Evolutionary conservation across 2,888 invertebrate species (phyloP), one percentile per base, ranked within the genome.

Genomic region (Micoletzkya japonica): DNA sequence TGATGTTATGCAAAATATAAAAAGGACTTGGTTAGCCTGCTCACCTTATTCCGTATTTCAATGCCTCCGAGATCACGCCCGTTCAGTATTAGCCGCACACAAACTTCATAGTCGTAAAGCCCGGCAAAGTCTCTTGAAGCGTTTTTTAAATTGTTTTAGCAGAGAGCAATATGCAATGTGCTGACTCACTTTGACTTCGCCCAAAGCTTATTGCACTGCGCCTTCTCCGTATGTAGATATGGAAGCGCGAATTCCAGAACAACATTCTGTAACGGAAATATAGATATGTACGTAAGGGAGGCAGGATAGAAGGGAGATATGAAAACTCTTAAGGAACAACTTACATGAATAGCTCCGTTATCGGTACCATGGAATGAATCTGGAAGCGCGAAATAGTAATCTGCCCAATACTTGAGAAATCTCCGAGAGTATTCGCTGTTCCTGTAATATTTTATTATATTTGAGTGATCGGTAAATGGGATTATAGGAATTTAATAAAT

Each of bases 221-320:
- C 57, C 30, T 63, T 17, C 20, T 63, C 56, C 36, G 50, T 34
- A 4, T 44, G 39, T 28, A 58, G 49, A 30, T 57, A 34, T 0
- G 74, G 73, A 10, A 72, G 30, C 0, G 58, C 70, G 20, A 73
- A 70, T 52, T 76, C 73, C 20, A 75, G 56, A 54, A 78, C 70
- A 0, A 73, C 77, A 52, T 71, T 74, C 76, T 76, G 67, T 4
- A 71, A 7, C n/a, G 52, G 24, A 7, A 17, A 24, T 7, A 57
- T 24, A 30, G 57, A 6, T 28, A 14, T 14, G 24, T 10, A 7
- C 57, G 26, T 30, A 14, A 14, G 24, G 24, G n/a, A 52, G 17
- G n/a, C 14, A 26, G 24, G 24, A n/a, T 24, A 17, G 24, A 52
- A 52, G 14, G 24, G 14, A 4, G 24, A n/a, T 6, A 52, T 14